Conservation (phyloP, 2,888 invertebrate species). For the Eudemis profundana region DNA sequence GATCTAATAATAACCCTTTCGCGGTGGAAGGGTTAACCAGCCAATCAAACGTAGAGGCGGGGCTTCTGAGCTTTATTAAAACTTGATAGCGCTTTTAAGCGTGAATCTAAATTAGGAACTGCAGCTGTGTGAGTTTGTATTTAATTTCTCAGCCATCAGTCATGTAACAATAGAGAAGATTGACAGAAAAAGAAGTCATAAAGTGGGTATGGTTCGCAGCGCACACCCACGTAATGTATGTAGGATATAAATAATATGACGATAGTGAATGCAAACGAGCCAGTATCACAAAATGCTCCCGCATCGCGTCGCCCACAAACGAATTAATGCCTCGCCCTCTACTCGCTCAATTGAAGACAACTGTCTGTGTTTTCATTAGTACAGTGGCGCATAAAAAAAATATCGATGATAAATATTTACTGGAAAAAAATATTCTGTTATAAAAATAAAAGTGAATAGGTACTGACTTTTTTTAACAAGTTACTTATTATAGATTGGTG, state of each 20-base stretch:
- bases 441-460: no score
- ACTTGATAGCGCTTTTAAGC: constrained; percentile 12
- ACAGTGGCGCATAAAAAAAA: constrained; percentile 56
- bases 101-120: constrained; percentile 25
- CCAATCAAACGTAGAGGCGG: constrained; percentile 78
- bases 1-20: constrained; percentile 83
- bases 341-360: constrained; percentile 76
- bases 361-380: constrained; percentile 65
- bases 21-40: constrained; percentile 71
- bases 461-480: no score
- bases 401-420: background rate
- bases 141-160: constrained; percentile 19
- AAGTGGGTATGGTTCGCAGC: background rate
- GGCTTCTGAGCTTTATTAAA: constrained; percentile 58
- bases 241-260: constrained; percentile 28
- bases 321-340: constrained; percentile 79
- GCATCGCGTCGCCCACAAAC: constrained; percentile 70
- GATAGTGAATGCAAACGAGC: constrained; percentile 41
- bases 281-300: constrained; percentile 73
- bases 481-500: no score
- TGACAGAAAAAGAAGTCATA: constrained; percentile 21
- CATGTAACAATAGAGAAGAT: constrained; percentile 19
- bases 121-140: background rate
- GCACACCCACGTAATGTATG: constrained; percentile 6
- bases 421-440: background rate